These are phyloP conservation scores for Nephrotoma guestfalica DNA, from an alignment of 2,888 invertebrate species.

Conservation along the genomic window DNA sequence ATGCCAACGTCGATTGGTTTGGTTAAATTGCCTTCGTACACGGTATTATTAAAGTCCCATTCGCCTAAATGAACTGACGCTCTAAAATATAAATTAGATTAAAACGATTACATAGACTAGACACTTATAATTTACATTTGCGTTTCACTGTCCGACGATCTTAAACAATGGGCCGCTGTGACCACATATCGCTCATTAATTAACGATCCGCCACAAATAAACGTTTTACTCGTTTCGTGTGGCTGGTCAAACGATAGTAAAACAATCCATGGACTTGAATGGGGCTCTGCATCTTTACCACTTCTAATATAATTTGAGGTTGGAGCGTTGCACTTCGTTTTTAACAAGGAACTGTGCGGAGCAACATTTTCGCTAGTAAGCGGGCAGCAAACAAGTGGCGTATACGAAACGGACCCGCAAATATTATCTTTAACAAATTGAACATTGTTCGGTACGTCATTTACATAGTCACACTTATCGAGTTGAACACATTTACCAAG, in stretches of 20 bases:
- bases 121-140: neutral
- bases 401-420: neutral
- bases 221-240: neutral
- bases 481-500: neutral
- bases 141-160: neutral
- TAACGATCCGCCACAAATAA: neutral
- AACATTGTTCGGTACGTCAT: neutral
- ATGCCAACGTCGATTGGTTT: neutral
- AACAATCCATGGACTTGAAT: neutral
- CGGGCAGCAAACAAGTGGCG: neutral
- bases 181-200: neutral
- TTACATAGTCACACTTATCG: neutral
- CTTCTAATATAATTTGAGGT: neutral
- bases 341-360: neutral
- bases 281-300: neutral
- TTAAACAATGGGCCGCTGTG: neutral
- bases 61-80: neutral
- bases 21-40: neutral
- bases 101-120: neutral
- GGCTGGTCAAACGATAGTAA: neutral
- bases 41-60: neutral
- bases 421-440: neutral
- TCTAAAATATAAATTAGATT: neutral
- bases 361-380: neutral
- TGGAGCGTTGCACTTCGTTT: neutral